Evolutionary conservation across 2,797 vertebrate species (phyloP).

Genomic region (Steatocranus sp.): DNA sequence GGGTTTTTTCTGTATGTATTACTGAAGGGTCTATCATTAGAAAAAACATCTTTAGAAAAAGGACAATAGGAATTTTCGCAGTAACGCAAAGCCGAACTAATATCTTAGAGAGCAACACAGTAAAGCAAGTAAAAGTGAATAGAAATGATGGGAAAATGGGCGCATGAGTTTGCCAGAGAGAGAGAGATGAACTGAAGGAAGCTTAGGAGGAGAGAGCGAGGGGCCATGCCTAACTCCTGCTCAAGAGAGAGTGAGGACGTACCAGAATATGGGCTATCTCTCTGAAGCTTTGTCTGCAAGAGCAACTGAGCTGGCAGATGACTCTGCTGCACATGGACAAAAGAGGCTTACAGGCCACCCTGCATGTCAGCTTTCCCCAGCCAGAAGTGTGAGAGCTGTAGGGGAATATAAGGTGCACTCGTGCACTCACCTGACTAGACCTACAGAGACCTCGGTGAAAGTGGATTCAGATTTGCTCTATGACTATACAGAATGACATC

Average conservation of each 20-base stretch:
- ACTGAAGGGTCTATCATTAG: neutral
- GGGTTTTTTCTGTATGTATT: neutral
- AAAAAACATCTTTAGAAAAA: neutral
- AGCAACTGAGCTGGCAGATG: constrained; percentile 70
- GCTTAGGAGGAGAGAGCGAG: constrained; percentile 44
- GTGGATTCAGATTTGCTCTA: constrained; percentile 47
- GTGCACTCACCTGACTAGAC: constrained; percentile 48
- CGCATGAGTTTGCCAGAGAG: neutral
- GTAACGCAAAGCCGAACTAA: neutral
- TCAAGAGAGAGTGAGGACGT: constrained; percentile 47
- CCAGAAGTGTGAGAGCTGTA: constrained; percentile 33
- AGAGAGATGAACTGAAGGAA: constrained; percentile 30
- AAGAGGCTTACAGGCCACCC: constrained; percentile 65
- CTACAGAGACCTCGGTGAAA: constrained; percentile 30
- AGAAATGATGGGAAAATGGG: constrained; percentile 5
- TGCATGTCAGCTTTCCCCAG: constrained; percentile 56
- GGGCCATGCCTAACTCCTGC: constrained; percentile 44
- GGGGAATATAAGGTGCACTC: constrained; percentile 40
- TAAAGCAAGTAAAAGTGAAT: neutral
- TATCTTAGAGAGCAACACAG: neutral
- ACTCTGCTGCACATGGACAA: constrained; percentile 69
- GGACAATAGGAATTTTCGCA: neutral
- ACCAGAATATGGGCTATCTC: constrained; percentile 51
- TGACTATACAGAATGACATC: constrained; percentile 22
- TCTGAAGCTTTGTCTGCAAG: constrained; percentile 68